Conservation (phyloP, 92 coral and sea anemone genomes). For the Muricea muricata region DNA sequence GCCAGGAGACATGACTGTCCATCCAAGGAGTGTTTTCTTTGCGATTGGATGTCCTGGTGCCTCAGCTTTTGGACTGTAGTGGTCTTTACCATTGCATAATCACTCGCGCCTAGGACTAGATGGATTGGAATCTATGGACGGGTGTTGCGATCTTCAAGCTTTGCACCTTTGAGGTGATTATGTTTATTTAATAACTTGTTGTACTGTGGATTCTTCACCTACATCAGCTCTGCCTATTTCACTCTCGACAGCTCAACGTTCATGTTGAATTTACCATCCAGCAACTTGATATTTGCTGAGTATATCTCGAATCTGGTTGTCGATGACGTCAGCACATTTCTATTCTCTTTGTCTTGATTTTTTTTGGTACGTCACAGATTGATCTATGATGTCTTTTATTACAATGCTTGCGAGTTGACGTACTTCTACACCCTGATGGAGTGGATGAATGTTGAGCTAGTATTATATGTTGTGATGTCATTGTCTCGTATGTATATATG, state of each 20-base stretch:
- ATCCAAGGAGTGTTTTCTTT: conserved; percentile 1
- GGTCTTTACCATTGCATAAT: conserved; percentile 10
- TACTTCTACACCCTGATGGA: not conserved
- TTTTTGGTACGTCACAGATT: not conserved
- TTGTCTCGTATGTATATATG: no score
- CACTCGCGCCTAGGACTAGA: not conserved
- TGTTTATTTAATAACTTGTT: not conserved
- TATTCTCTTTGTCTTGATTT: not conserved
- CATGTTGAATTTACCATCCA: not conserved
- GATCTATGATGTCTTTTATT: not conserved
- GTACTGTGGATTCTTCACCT: conserved; percentile 7
- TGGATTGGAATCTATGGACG: not conserved
- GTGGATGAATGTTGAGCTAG: no score
- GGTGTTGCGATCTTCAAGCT: not conserved
- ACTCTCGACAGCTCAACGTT: not conserved
- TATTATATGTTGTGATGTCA: no score
- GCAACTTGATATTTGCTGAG: conserved; percentile 6
- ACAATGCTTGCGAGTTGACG: not conserved
- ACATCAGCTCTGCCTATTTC: not conserved
- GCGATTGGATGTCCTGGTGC: conserved; percentile 2
- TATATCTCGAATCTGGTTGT: conserved; percentile 54
- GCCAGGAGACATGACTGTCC: conserved; percentile 48
- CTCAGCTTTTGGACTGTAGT: not conserved
- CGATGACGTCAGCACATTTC: conserved; percentile 45
- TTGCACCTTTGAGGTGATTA: not conserved